Percentiles rank a stretch among this genome's conserved stretches.
phyloP scores from a whole-genome alignment of 1,140 invertebrate genomes.

The Antheraea pernyi region DNA sequence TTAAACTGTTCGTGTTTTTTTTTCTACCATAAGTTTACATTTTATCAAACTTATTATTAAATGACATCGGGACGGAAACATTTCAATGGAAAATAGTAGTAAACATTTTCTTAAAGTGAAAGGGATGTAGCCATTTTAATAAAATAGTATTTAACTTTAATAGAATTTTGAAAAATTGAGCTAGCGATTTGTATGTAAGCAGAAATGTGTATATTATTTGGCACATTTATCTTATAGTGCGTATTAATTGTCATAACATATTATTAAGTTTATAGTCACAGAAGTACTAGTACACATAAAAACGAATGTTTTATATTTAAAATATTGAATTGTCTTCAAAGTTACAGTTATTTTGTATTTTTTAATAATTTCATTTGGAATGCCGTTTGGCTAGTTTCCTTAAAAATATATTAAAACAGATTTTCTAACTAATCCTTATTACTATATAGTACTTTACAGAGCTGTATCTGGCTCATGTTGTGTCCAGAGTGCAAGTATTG shows the following conservation, averaged over 20 bases:
- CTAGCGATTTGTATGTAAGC: not conserved
- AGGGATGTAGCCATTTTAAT: not conserved
- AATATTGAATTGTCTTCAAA: no score
- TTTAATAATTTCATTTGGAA: no score
- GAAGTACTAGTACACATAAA: no score
- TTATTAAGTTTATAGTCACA: no score
- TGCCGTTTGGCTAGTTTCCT: no score
- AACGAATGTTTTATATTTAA: no score
- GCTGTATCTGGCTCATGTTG: no score
- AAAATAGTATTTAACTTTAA: not conserved
- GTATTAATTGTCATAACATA: not conserved
- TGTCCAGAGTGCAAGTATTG: no score
- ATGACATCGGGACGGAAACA: slow-evolving; percentile 75
- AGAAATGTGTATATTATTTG: not conserved
- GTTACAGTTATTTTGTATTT: no score
- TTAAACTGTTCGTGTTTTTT: slow-evolving; percentile 16
- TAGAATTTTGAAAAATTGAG: not conserved
- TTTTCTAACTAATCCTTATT: not conserved
- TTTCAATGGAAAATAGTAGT: slow-evolving; percentile 32
- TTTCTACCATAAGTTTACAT: slow-evolving; percentile 31
- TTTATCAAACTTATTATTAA: slow-evolving; percentile 55
- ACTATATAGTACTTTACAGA: no score
- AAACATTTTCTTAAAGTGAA: slow-evolving; percentile 18
- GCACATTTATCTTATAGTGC: not conserved
- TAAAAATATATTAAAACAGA: not conserved